These are phyloP conservation scores for Nycticorax nycticorax DNA, from an alignment of 2,113 vertebrate genomes.

Conservation along the genomic window DNA sequence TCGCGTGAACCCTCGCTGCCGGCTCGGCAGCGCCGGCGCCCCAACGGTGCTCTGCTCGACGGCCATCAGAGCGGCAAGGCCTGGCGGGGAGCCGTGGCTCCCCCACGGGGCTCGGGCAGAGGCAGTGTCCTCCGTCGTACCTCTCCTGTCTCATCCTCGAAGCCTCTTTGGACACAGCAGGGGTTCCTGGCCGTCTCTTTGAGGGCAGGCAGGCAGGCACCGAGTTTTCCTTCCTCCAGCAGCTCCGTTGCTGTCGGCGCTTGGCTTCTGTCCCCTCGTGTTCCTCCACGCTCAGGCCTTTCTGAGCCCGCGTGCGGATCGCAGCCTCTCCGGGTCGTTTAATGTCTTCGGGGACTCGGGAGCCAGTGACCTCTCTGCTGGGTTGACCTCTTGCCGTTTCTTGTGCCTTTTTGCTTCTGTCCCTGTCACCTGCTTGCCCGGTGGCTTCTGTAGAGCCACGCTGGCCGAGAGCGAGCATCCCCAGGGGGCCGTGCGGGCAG, in stretches of 20 bases:
- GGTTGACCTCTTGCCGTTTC: neutral
- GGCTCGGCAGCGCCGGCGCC: neutral
- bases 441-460: neutral
- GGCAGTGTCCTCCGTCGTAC: neutral
- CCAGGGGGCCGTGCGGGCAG: rapidly evolving
- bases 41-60: rapidly evolving
- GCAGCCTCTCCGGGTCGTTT: neutral
- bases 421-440: neutral
- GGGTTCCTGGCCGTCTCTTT: neutral
- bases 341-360: neutral
- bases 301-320: neutral
- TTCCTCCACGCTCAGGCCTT: neutral
- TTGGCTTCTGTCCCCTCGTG: neutral
- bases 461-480: neutral
- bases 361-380: neutral
- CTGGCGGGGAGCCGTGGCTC: neutral
- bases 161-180: neutral
- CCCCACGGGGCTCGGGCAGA: neutral
- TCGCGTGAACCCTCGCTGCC: rapidly evolving
- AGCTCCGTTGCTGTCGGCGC: neutral
- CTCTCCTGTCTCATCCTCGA: neutral
- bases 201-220: rapidly evolving
- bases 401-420: neutral
- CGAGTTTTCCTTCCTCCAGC: neutral
- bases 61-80: rapidly evolving